Evolutionary conservation across 2,113 vertebrate species (phyloP).

Genomic region (Cyanoliseus patagonus): DNA sequence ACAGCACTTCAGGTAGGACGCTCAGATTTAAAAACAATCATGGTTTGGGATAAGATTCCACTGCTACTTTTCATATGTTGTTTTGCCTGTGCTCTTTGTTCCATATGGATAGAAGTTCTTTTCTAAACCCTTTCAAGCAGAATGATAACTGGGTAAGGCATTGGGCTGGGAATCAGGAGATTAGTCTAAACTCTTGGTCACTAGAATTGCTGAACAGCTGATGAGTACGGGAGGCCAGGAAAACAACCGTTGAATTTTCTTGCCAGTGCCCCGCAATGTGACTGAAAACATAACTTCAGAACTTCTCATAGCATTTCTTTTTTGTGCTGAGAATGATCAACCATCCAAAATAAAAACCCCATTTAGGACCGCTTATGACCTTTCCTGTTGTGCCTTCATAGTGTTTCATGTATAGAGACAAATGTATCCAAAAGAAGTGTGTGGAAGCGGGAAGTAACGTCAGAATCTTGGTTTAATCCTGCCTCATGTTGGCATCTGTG

Average conservation of each 20-base stretch:
- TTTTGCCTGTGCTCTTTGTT: not conserved
- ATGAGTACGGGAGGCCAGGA: not conserved
- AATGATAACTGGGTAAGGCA: not conserved
- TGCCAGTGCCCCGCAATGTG: not conserved
- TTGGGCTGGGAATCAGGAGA: not conserved
- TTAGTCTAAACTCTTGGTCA: not conserved
- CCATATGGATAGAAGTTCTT: not conserved
- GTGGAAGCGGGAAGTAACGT: not conserved
- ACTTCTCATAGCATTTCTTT: not conserved
- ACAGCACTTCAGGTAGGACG: not conserved
- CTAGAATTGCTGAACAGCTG: not conserved
- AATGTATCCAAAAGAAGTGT: not conserved
- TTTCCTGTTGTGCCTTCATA: not conserved
- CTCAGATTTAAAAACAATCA: not conserved
- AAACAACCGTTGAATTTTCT: not conserved
- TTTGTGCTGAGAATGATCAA: not conserved
- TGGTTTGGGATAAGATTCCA: not conserved
- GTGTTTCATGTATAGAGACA: not conserved
- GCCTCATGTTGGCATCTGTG: not conserved
- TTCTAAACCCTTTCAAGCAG: not conserved
- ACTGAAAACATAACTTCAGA: not conserved
- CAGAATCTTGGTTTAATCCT: not conserved
- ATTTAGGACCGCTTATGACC: not conserved
- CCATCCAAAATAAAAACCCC: not conserved
- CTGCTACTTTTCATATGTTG: not conserved